phyloP scores from a whole-genome alignment of 2,113 vertebrate genomes.

The Progne subis region DNA sequence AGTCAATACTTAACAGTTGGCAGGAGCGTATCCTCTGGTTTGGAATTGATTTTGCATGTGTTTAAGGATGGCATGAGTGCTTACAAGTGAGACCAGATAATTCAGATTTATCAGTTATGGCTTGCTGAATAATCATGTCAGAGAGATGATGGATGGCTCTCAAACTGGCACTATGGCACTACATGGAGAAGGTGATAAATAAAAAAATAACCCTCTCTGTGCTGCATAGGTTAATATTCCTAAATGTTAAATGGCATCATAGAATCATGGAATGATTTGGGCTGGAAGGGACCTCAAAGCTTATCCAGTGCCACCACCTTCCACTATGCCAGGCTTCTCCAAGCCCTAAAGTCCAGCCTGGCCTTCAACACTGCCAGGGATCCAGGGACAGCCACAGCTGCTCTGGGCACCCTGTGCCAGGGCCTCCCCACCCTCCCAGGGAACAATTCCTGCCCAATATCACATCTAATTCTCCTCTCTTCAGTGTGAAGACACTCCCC shows the following conservation, averaged over 20 bases:
- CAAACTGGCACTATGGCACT: not conserved
- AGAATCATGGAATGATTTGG: not conserved
- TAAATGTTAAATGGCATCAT: not conserved
- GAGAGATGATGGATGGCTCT: not conserved
- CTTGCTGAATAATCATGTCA: slow-evolving; percentile 55
- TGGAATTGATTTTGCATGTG: slow-evolving; percentile 67
- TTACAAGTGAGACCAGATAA: slow-evolving; percentile 54
- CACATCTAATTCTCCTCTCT: not conserved
- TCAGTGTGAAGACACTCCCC: not conserved
- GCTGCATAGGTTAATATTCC: not conserved
- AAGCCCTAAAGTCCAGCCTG: fast-evolving
- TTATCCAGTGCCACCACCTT: fast-evolving
- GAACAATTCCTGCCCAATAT: not conserved
- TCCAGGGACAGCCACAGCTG: not conserved
- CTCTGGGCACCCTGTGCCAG: not conserved
- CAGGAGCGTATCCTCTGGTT: slow-evolving; percentile 33
- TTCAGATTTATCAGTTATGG: slow-evolving; percentile 59
- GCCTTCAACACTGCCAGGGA: not conserved
- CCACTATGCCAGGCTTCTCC: not conserved
- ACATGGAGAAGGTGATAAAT: not conserved
- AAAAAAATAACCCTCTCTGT: not conserved
- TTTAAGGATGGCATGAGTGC: slow-evolving; percentile 38
- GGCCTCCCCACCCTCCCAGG: fast-evolving
- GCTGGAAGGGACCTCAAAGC: not conserved
- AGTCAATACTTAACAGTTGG: slow-evolving; percentile 36